A percentile compares a stretch with the other conserved stretches of the same genome.
Evolutionary conservation across 2,888 invertebrate genomes (phyloP).

Genomic region (Pardosa pseudoannulata): DNA sequence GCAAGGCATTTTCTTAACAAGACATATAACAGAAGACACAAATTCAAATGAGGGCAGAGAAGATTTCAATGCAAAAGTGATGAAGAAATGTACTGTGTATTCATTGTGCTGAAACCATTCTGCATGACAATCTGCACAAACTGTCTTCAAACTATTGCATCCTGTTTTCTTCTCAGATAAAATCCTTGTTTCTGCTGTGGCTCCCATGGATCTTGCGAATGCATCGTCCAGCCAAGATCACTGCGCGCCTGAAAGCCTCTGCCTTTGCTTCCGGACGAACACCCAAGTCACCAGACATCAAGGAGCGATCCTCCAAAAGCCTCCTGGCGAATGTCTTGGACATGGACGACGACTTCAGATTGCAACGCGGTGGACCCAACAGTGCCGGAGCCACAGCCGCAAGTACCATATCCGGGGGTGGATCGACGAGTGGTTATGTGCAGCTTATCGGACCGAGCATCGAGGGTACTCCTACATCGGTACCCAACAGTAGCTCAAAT

Average conservation of each 20-base stretch:
- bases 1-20: not conserved
- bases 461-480: slow-evolving; percentile 46
- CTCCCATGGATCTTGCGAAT: slow-evolving; percentile 97
- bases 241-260: slow-evolving; percentile 76
- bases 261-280: slow-evolving; percentile 21
- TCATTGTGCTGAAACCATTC: slow-evolving; percentile 27
- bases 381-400: slow-evolving; percentile 37
- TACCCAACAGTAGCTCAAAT: slow-evolving; percentile 77
- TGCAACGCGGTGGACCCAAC: slow-evolving; percentile 29
- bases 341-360: slow-evolving; percentile 93
- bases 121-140: slow-evolving; percentile 27
- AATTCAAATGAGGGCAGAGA: not conserved
- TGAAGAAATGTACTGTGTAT: slow-evolving; percentile 38
- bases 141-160: slow-evolving; percentile 38
- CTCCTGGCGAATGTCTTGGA: slow-evolving; percentile 96
- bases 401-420: slow-evolving; percentile 9
- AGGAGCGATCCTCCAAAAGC: slow-evolving; percentile 93
- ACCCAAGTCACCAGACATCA: slow-evolving; percentile 84
- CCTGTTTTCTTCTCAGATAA: slow-evolving; percentile 83
- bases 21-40: slow-evolving; percentile 12
- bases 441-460: slow-evolving; percentile 80
- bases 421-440: slow-evolving; percentile 78
- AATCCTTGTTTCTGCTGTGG: slow-evolving; percentile 96
- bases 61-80: slow-evolving; percentile 8
- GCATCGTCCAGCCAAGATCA: slow-evolving; percentile 92